A percentile compares a stretch with the other conserved stretches of the same genome.
These are phyloP conservation scores for Operophtera brumata DNA, from an alignment of 2,888 invertebrate genomes.

Conservation along the genomic window DNA sequence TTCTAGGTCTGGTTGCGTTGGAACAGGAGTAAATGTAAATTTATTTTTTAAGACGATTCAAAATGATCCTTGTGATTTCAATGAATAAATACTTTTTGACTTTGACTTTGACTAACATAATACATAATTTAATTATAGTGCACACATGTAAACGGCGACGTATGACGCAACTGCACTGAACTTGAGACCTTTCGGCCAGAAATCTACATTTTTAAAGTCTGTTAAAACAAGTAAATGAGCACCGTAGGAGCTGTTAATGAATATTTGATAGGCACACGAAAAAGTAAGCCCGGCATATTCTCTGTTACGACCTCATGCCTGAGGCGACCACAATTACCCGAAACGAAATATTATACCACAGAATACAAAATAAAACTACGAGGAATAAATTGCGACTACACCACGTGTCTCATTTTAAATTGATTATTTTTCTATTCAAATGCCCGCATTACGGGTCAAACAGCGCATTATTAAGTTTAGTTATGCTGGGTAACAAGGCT, in stretches of 20 bases:
- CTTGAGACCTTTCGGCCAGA: no score
- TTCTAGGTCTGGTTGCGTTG: no score
- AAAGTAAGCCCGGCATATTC: background rate
- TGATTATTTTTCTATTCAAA: background rate
- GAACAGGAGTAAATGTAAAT: no score
- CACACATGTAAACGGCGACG: no score
- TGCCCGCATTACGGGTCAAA: background rate
- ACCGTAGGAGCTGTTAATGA: background rate
- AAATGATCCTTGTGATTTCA: no score
- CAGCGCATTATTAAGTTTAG: background rate
- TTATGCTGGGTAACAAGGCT: background rate
- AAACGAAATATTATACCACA: background rate
- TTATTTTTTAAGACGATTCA: no score
- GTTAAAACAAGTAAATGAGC: background rate
- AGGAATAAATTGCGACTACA: background rate
- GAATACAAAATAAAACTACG: no score
- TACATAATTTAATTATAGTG: no score
- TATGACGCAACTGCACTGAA: no score
- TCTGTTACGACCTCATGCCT: background rate
- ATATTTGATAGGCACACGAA: background rate
- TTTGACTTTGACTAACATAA: no score
- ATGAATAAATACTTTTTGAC: no score
- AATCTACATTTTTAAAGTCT: no score
- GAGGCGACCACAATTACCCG: background rate
- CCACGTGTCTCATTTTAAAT: conserved; percentile 1